These are phyloP conservation scores for Minunthozetes semirufus DNA, from an alignment of 2,888 invertebrate genomes.

Conservation along the genomic window DNA sequence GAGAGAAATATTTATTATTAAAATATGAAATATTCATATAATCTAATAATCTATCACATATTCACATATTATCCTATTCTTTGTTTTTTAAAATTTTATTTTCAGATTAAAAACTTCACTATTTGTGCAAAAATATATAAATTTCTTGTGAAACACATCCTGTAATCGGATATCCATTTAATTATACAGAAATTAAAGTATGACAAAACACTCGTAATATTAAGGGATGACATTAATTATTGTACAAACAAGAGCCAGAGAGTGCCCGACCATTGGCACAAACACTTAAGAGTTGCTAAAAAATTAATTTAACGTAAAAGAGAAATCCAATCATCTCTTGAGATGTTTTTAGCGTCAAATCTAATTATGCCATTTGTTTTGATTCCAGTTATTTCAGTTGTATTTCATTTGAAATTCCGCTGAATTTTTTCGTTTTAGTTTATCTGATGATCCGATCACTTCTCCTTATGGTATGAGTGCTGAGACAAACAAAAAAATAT, in stretches of 20 bases:
- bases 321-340: constrained; percentile 16
- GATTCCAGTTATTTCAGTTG: background rate
- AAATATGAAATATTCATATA: background rate
- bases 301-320: constrained; percentile 22
- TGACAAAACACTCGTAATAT: too few species aligned
- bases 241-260: background rate
- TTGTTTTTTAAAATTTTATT: background rate
- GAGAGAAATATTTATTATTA: background rate
- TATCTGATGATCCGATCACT: background rate
- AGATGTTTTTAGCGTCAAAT: background rate
- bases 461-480: too few species aligned
- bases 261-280: background rate
- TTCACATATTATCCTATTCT: too few species aligned
- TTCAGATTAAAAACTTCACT: background rate
- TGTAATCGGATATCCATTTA: background rate
- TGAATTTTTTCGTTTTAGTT: background rate
- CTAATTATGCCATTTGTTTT: background rate
- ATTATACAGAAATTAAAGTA: background rate
- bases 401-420: background rate
- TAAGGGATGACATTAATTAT: background rate
- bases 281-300: constrained; percentile 6
- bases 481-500: too few species aligned
- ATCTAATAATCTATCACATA: background rate
- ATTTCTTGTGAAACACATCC: background rate
- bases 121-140: background rate